A percentile compares a stretch with the other conserved stretches of the same genome.
Evolutionary conservation across 1,140 invertebrate genomes (phyloP).

Genomic region (Brachionus rubens): DNA sequence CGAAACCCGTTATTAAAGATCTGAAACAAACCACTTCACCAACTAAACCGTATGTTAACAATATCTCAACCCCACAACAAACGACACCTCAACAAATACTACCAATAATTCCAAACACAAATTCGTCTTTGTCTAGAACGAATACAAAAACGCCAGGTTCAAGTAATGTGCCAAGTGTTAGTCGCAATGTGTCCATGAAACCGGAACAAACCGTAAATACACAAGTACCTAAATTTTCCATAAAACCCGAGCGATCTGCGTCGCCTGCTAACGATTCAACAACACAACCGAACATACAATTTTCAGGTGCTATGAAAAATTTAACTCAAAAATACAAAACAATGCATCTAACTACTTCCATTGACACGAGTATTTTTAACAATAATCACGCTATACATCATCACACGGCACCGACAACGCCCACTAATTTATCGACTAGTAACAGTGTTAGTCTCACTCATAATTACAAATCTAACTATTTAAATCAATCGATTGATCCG

Average conservation of each 20-base stretch:
- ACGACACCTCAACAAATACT: conserved; percentile 1
- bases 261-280: background rate
- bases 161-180: background rate
- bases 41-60: background rate
- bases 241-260: background rate
- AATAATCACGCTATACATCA: background rate
- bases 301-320: conserved; percentile 40
- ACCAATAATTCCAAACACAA: background rate
- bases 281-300: too few relatives aligned
- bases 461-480: conserved; percentile 3
- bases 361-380: conserved; percentile 8
- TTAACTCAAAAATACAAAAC: conserved; percentile 43
- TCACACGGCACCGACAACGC: background rate
- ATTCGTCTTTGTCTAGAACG: background rate
- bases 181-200: background rate
- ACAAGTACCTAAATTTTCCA: background rate
- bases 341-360: conserved; percentile 42
- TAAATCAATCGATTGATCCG: conserved; percentile 16
- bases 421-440: background rate
- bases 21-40: conserved; percentile 35
- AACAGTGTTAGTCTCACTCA: background rate
- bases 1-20: conserved; percentile 32
- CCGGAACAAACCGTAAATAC: conserved; percentile 14
- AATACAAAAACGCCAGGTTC: conserved; percentile 4
- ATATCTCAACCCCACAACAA: background rate